Evolutionary conservation across 2,888 invertebrate genomes (phyloP).

Genomic region (Strigamia crassipes): DNA sequence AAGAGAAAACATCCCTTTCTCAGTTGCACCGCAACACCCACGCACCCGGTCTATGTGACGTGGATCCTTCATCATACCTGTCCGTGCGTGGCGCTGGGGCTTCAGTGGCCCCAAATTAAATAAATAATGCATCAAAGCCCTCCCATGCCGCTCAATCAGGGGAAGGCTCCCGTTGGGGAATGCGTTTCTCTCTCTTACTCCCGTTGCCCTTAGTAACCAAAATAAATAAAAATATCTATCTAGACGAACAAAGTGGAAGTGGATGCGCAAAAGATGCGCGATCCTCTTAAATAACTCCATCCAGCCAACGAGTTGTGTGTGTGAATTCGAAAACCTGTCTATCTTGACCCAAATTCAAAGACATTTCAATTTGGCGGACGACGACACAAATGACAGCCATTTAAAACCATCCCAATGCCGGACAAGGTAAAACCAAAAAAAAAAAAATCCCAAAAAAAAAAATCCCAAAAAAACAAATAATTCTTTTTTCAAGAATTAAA

Average conservation of each 20-base stretch:
- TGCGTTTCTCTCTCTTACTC: conserved; percentile 8
- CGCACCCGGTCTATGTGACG: not conserved
- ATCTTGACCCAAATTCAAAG: conserved; percentile 22
- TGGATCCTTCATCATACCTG: conserved; percentile 43
- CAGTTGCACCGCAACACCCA: not conserved
- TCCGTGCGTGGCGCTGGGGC: conserved; percentile 41
- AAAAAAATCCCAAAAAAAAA: too few species aligned
- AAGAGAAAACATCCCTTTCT: too few species aligned
- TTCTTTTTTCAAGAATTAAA: too few species aligned
- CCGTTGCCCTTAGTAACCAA: not conserved
- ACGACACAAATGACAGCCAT: conserved; percentile 17
- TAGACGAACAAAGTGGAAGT: not conserved
- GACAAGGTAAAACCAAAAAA: too few species aligned
- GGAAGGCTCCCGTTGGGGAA: conserved; percentile 44
- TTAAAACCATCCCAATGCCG: not conserved
- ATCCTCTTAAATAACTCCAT: not conserved
- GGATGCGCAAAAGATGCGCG: conserved; percentile 25
- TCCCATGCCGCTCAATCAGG: conserved; percentile 45
- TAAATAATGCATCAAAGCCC: conserved; percentile 47
- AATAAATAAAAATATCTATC: not conserved
- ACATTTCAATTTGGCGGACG: conserved; percentile 21
- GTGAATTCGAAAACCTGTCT: not conserved
- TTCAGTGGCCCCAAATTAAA: conserved; percentile 44
- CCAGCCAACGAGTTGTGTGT: not conserved
- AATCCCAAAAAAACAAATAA: too few species aligned